Evolutionary conservation across 2,797 vertebrate genomes (phyloP), one percentile per base, ranked within the genome.

Genomic region (Hydrocynus forskahlii): DNA sequence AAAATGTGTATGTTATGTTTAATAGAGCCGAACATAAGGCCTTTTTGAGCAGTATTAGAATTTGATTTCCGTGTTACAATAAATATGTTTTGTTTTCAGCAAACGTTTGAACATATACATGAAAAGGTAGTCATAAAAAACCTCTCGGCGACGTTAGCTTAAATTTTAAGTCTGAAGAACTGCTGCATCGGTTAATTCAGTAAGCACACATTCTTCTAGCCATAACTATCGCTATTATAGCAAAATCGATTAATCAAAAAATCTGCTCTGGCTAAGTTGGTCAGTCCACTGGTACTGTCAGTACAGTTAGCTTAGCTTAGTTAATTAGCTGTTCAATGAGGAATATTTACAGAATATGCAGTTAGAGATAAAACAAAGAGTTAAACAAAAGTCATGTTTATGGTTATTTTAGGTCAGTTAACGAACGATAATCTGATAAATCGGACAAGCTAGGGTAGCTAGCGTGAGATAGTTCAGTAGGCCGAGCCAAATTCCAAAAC

Each of bases 401-500:
- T 7, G 43, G 43, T 8, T 35, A 48, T 25, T 48, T 17, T 3
- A 8, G 7, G 8, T 52, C 10, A 7, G 6, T 35, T 63, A 59
- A 7, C 38, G 7, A 57, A 2, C 10, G 10, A 10, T 12, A 62
- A 25, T 7, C 7, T 7, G 2, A 59, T 0, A 59, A 12, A 23
- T 25, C 21, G 9, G 14, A 14, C 40, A 50, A 43, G 17, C 43
- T 14, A 13, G 0, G n/a, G n/a, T 68, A 69, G 52, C 64, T 67
- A 68, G 12, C 17, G 57, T 45, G 77, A 66, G 52, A 57, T 16
- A 74, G 76, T 57, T 57, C 59, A 69, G 64, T 64, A 86, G 85
- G 84, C 85, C 88, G 64, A 70, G 81, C 59, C 57, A 54, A 68
- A 75, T 60, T 69, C 70, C 76, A 59, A 29, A 29, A 29, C 29